Percentiles rank a stretch among this genome's conserved stretches.
phyloP scores from a whole-genome alignment of 2,113 vertebrate genomes.

The Austrofundulus limnaeus region DNA sequence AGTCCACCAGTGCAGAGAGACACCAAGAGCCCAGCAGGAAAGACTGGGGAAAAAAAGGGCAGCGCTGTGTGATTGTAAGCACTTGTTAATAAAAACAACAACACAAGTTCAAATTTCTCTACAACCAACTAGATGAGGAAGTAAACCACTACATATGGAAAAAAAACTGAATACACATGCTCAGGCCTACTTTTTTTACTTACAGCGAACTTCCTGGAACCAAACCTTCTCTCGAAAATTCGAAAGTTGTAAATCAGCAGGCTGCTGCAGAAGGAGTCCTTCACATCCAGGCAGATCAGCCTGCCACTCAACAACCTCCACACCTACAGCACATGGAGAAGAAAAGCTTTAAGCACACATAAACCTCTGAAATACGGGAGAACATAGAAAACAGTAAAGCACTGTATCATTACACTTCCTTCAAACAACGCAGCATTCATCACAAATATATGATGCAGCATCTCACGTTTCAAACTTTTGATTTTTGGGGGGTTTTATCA shows the following conservation, averaged over 20 bases:
- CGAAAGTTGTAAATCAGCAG: conserved; percentile 83
- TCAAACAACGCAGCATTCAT: not conserved
- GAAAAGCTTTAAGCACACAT: not conserved
- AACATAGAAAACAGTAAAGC: not conserved
- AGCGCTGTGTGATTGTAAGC: not conserved
- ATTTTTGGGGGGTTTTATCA: too few species aligned
- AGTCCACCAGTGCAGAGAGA: conserved; percentile 74
- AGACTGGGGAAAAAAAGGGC: conserved; percentile 65
- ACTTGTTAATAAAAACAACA: not conserved
- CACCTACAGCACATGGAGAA: conserved; percentile 55
- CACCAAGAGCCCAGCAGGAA: conserved; percentile 79
- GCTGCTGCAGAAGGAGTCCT: conserved; percentile 82
- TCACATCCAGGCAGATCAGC: conserved; percentile 79
- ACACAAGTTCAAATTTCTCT: not conserved
- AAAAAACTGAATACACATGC: too few species aligned
- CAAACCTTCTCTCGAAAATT: conserved; percentile 82
- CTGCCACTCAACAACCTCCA: conserved; percentile 76
- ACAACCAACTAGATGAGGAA: conserved; percentile 18
- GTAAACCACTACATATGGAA: not conserved
- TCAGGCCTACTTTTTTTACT: conserved; percentile 34
- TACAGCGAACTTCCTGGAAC: conserved; percentile 81
- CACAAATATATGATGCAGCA: not conserved
- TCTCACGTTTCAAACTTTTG: too few species aligned
- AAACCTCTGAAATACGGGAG: not conserved
- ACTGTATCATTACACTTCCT: not conserved